These are phyloP conservation scores for Dolichopus griseipennis DNA, from an alignment of 2,888 invertebrate genomes.

Conservation along the genomic window DNA sequence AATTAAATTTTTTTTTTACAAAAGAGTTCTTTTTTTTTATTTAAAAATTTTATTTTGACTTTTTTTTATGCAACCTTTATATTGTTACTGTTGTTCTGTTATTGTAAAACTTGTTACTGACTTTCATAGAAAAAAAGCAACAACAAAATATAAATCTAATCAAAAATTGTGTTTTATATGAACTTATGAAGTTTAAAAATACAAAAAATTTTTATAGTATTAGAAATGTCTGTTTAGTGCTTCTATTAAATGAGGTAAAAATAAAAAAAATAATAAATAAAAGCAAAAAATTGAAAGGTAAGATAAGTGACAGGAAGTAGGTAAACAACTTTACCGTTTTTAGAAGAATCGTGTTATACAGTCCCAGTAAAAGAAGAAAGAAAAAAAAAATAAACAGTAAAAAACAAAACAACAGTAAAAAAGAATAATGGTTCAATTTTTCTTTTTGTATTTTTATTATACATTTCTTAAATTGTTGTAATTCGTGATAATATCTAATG, in stretches of 20 bases:
- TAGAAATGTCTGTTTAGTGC: no score
- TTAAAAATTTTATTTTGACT: background rate
- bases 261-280: background rate
- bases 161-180: no score
- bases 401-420: no score
- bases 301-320: background rate
- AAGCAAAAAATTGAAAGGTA: background rate
- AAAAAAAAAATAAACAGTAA: no score
- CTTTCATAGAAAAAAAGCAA: background rate
- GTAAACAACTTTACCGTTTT: constrained; percentile 6
- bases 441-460: background rate
- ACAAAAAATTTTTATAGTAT: no score
- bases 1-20: no score
- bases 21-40: no score
- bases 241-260: background rate
- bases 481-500: no score
- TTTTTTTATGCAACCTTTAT: background rate
- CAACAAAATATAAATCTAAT: background rate
- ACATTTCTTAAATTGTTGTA: no score
- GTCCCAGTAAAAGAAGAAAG: background rate
- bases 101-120: background rate
- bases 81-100: background rate
- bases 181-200: no score
- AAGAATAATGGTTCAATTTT: background rate
- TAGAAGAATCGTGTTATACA: constrained; percentile 4